Conservation (phyloP, 1,140 invertebrate genomes). For the Agrypnia vestita region DNA sequence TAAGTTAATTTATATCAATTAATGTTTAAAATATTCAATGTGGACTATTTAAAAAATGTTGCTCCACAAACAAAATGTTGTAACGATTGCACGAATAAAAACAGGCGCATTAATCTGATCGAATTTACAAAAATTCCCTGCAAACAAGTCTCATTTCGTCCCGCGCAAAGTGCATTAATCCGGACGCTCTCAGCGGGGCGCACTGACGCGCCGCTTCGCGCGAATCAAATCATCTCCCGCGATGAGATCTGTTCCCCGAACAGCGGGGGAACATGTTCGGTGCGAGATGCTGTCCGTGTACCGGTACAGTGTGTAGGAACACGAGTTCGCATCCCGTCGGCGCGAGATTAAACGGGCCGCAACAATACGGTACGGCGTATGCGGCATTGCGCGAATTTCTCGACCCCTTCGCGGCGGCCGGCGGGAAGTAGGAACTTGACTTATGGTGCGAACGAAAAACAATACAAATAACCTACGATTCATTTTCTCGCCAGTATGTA, state of each 20-base stretch:
- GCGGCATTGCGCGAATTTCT: background rate
- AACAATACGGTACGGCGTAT: background rate
- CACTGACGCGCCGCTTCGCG: background rate
- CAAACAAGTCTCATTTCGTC: too few relatives aligned
- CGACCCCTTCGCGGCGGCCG: background rate
- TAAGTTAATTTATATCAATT: too few relatives aligned
- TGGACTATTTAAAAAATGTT: too few relatives aligned
- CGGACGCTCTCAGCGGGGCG: background rate
- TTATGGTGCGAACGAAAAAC: too few relatives aligned
- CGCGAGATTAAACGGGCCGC: constrained; percentile 1
- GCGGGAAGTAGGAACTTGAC: background rate
- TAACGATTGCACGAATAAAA: too few relatives aligned
- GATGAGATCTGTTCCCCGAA: constrained; percentile 1
- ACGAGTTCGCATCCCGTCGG: constrained; percentile 12
- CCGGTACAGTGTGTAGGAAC: constrained; percentile 18
- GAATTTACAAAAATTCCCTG: too few relatives aligned
- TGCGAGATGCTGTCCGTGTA: constrained; percentile 7
- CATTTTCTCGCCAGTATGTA: too few relatives aligned
- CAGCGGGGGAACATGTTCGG: background rate
- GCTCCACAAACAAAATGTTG: too few relatives aligned
- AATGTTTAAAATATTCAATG: too few relatives aligned
- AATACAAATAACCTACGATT: too few relatives aligned
- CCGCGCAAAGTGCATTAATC: background rate
- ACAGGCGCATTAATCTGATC: too few relatives aligned
- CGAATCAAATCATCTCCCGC: constrained; percentile 6